Conservation (phyloP, 2,113 vertebrate genomes). For the Otus sunia region DNA sequence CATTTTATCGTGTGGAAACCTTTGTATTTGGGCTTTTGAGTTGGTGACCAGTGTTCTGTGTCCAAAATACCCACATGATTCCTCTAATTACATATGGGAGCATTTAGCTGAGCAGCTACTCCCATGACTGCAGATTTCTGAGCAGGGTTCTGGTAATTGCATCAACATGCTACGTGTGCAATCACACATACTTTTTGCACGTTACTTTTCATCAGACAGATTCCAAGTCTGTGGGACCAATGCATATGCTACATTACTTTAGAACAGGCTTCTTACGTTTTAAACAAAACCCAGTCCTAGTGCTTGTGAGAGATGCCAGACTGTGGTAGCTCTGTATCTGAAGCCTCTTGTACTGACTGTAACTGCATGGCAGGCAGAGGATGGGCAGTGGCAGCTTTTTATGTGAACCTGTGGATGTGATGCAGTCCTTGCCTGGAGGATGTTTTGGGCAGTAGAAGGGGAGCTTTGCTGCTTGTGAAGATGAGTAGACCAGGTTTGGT, state of each 20-base stretch:
- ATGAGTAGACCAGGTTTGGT: background rate
- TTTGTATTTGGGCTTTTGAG: background rate
- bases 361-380: background rate
- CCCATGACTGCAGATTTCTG: background rate
- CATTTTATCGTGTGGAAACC: background rate
- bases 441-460: background rate
- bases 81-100: background rate
- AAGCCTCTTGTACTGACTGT: background rate
- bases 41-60: background rate
- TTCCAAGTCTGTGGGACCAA: conserved; percentile 39
- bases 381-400: background rate
- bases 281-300: background rate
- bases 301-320: background rate
- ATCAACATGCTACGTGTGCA: background rate
- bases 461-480: background rate
- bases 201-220: background rate
- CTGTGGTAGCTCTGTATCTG: background rate
- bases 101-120: background rate
- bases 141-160: background rate
- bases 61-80: background rate
- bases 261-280: background rate
- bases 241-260: background rate
- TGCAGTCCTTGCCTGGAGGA: background rate
- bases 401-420: background rate
- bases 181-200: background rate